These are phyloP conservation scores for Cepaea nemoralis DNA, from an alignment of 1,140 invertebrate species.

Conservation along the genomic window DNA sequence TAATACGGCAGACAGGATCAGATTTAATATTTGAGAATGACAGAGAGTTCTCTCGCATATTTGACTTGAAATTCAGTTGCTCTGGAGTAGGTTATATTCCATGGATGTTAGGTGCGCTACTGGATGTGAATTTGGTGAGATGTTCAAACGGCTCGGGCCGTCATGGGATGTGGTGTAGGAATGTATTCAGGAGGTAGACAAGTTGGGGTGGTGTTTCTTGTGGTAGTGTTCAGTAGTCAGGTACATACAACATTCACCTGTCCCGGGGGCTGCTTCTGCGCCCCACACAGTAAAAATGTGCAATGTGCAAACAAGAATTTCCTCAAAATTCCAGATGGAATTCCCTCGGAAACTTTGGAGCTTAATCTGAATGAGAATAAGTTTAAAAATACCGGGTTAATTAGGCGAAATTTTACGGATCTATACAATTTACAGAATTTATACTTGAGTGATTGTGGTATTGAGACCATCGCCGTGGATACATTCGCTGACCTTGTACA, in stretches of 20 bases:
- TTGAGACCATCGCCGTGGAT: slow-evolving; percentile 65
- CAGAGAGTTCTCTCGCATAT: not conserved
- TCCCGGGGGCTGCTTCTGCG: slow-evolving; percentile 68
- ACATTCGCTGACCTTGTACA: slow-evolving; percentile 66
- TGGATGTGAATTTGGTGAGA: not conserved
- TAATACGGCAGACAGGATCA: too few species aligned
- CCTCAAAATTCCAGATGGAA: slow-evolving; percentile 62
- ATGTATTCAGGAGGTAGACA: not conserved
- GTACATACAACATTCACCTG: slow-evolving; percentile 51
- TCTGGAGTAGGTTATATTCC: not conserved
- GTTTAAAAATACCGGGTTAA: slow-evolving; percentile 59
- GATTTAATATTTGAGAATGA: too few species aligned
- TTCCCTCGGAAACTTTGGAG: slow-evolving; percentile 65
- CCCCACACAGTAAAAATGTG: slow-evolving; percentile 63
- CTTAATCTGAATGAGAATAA: slow-evolving; percentile 68
- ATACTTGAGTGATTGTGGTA: slow-evolving; percentile 69
- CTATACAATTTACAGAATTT: slow-evolving; percentile 62
- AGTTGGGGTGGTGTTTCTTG: slow-evolving; percentile 24
- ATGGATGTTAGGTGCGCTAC: not conserved
- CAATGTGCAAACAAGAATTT: slow-evolving; percentile 66
- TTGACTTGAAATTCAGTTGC: not conserved
- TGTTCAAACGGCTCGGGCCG: not conserved
- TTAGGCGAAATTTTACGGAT: slow-evolving; percentile 62
- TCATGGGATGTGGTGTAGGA: slow-evolving; percentile 30
- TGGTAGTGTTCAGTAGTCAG: slow-evolving; percentile 23